Evolutionary conservation across 2,113 vertebrate genomes (phyloP).

Genomic region (Heterotis niloticus): DNA sequence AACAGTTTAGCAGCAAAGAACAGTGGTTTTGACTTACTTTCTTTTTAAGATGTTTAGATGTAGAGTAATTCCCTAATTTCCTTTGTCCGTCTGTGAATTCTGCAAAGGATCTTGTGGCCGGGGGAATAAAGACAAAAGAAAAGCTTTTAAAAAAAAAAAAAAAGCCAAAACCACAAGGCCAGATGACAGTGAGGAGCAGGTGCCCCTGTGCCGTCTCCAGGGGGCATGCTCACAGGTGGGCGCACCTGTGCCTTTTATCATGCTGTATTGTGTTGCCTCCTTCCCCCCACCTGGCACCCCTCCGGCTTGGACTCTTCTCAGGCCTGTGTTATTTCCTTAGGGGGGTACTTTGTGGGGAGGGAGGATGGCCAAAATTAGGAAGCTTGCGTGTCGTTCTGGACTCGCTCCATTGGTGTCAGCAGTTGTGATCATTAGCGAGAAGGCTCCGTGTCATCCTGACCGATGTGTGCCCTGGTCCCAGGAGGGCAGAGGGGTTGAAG

Average conservation of each 20-base stretch:
- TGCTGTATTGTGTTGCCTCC: conserved; percentile 6
- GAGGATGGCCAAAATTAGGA: neutral
- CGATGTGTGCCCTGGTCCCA: neutral
- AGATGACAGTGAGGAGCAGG: neutral
- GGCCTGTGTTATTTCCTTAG: conserved; percentile 16
- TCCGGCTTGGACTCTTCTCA: neutral
- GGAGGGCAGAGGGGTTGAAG: neutral
- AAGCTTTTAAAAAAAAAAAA: neutral
- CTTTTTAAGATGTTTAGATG: neutral
- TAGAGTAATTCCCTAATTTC: neutral
- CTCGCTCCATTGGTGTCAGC: neutral
- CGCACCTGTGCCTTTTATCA: conserved; percentile 18
- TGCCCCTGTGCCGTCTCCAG: neutral
- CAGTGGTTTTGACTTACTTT: neutral
- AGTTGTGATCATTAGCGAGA: neutral
- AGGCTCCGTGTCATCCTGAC: neutral
- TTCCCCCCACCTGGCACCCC: conserved; percentile 16
- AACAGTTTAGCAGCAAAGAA: neutral
- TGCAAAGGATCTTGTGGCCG: conserved; percentile 1
- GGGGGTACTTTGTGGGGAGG: neutral
- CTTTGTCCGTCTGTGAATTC: conserved; percentile 6
- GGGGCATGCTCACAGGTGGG: neutral
- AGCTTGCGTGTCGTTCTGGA: neutral
- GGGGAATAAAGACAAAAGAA: neutral
- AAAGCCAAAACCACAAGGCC: conserved; percentile 4